Base-by-base conservation (phyloP, 2,888 invertebrate genomes). In the Brachyptera putata region DNA sequence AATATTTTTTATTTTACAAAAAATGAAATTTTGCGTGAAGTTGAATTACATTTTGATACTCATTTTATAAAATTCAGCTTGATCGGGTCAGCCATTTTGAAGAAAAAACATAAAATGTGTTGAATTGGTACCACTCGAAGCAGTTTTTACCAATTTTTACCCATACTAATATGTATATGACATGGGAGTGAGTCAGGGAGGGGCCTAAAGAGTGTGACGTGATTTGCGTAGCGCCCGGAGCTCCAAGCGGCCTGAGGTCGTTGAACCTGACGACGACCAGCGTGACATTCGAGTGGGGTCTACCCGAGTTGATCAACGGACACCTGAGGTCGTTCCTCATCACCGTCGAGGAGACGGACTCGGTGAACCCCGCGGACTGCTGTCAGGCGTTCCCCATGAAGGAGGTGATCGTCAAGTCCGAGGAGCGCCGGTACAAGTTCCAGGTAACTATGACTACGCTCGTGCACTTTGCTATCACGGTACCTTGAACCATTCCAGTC, bases 361-460 rank as follows among this genome's bases (percentile, higher is more conserved):
- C 61, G 0, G 55, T 24, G 34, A 56, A 62, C 50, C 18, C 49
- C 14, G 41, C 46, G 3, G 56, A 46, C 7, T 62, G 61, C 37
- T 62, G 61, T 37, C 36, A 59, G 24, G 55, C 56, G 39, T 59
- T 58, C n/a, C 61, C 61, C 11, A 34, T 62, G 13, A 30, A 55
- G 13, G 61, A 62, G 39, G 39, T 55, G 30, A 14, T 46, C 2
- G 61, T 59, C 13, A 22, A 16, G 13, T 3, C 24, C 3, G 61
- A 62, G 24, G n/a, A 48, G 18, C 11, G 11, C 1, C 36, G 9
- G 11, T 62, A 62, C 43, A 2, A 37, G 13, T 3, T 36, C 1
- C n/a, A 61, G 56, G 61, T 61, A 21, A 60, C 3, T 30, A 30
- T n/a, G n/a, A n/a, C n/a, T n/a, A 16, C 34, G 11, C 11, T 34